Base-by-base conservation (phyloP, 2,888 invertebrate species). In the Lepeophtheirus nordmannii region DNA sequence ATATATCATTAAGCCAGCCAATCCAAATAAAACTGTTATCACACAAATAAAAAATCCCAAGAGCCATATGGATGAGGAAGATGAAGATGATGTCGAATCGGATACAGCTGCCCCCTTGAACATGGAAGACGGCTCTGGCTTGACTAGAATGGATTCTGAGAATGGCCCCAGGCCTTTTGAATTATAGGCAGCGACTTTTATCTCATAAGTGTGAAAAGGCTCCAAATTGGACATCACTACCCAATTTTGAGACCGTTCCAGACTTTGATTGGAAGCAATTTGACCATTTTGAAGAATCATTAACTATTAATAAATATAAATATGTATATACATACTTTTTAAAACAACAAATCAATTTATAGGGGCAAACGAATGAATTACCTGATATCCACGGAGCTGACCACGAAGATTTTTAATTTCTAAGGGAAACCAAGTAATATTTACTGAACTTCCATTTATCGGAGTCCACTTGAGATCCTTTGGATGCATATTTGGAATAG, bases 361-460 rank as follows among this genome's bases (percentile, higher is more conserved):
- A 30, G 30, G 7, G 2, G 7, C 30, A 7, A 30, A 30, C 7
- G 7, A 30, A 30, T 5, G 1, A 2, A 20, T 62, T 62, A 62
- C 62, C 62, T 62, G 62, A 38, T 62, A 62, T 62, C 62, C 62
- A 20, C 17, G 30, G 40, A 41, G 62, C 62, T 40, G 17, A 10
- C 62, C 62, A 38, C 40, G 38, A 40, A 62, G 41, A 20, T 30
- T 30, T 41, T 39, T 23, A 9, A 17, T 17, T n/a, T 17, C 17
- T 20, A 62, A 17, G 9, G 62, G 62, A 11, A 40, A 11, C 62
- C 62, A 62, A 22, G 39, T 62, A 17, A 62, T 30, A 20, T 62
- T 41, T 20, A 62, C 40, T 8, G 62, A 22, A n/a, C 22, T 22
- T 20, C 40, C 30, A 62, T 62, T 62, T 20, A 62, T 41, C 17